Evolutionary conservation across 30 jellyfish, hydroid and myxozoan genomes (phyloP), one percentile per base, ranked within the genome.

Genomic region (Turritopsis dohrnii): DNA sequence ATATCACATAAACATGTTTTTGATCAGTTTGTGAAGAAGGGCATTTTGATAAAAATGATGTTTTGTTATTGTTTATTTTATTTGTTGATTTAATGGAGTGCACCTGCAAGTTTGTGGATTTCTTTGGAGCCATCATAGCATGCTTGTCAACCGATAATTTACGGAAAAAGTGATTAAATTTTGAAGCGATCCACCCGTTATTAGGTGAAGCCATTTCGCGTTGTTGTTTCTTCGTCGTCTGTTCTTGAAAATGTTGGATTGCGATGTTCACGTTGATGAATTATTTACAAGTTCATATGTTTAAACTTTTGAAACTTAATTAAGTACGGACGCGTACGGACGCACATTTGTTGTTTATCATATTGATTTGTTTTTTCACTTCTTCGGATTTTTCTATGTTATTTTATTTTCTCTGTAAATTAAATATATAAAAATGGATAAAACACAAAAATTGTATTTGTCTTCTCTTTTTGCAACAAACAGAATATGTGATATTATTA

Each of bases 151-250:
- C 28, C 0, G 77, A 7, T 17, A 27, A 23, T 69, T 69, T 69
- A 9, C 77, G 77, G 30, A 69, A 69, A 19, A 69, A n/a, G 17
- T 69, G 77, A 69, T 69, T 69, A 69, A 69, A 69, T 19, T 69
- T 69, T 27, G 77, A 23, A 27, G 19, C 30, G 19, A 69, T 69
- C 30, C 77, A 23, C 9, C 77, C 19, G 19, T 69, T 69, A 27
- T 1, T 69, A 3, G 60, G 9, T 21, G 77, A 16, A 16, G 77
- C 77, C 77, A 69, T 69, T 69, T 69, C 19, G 28, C 77, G 22
- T 18, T 18, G 21, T 18, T 21, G 21, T 23, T 60, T 60, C 21
- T 69, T 27, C 9, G 22, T 23, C 77, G 16, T 0, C 77, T 69
- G 0, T 41, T 41, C 60, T 41, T 41, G 9, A 41, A 5, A 41